These are phyloP conservation scores for Lepilemur ruficaudatus DNA, from an alignment of 2,797 vertebrate species.

Conservation along the genomic window DNA sequence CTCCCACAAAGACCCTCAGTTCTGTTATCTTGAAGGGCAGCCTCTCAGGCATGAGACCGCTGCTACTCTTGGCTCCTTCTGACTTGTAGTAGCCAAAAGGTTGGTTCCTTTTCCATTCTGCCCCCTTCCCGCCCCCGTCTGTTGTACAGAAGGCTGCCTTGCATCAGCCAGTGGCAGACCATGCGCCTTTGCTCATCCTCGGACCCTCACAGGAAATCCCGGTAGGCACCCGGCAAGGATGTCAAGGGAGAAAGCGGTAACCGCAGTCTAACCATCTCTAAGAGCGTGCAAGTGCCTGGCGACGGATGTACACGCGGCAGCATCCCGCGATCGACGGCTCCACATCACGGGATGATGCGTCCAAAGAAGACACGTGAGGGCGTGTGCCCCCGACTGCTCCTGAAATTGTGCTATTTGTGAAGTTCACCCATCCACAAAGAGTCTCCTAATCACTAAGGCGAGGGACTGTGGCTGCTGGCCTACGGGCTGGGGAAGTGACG, in stretches of 20 bases:
- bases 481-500: background rate
- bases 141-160: conserved; percentile 25
- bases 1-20: conserved; percentile 19
- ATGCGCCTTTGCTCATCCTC: background rate
- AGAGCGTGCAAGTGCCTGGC: conserved; percentile 28
- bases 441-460: conserved; percentile 64
- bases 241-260: conserved; percentile 26
- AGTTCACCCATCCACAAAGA: conserved; percentile 71
- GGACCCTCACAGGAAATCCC: conserved; percentile 10
- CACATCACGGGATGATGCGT: background rate
- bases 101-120: conserved; percentile 27
- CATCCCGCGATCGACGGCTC: background rate
- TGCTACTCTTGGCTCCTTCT: conserved; percentile 2
- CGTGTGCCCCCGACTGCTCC: background rate
- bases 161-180: background rate
- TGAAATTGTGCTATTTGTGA: conserved; percentile 76
- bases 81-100: conserved; percentile 11
- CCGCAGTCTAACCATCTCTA: conserved; percentile 14
- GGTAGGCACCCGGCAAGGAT: background rate
- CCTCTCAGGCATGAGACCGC: background rate
- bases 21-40: background rate
- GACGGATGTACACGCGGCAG: background rate
- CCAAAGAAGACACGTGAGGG: conserved; percentile 17
- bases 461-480: conserved; percentile 26
- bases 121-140: background rate